Evolutionary conservation across 2,888 invertebrate species (phyloP), one percentile per base, ranked within the genome.

Genomic region (Hydrotaea cyrtoneurina): DNA sequence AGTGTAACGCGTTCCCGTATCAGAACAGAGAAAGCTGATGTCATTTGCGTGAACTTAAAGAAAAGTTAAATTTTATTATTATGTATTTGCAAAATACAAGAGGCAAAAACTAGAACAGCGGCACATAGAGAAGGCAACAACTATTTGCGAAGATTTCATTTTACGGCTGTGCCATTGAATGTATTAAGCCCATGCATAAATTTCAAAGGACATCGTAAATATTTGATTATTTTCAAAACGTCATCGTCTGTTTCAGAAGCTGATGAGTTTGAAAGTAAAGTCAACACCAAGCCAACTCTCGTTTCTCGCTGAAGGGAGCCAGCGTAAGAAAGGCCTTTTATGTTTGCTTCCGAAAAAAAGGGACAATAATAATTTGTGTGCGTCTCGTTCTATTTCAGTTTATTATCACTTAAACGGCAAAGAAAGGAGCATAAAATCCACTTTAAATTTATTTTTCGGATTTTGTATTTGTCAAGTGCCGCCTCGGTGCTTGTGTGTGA

Each of bases 181-280:
- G 75, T 57, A 13, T 36, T 75, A 75, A 72, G 78, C 72, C 75
- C 64, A 19, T 71, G 62, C 66, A 80, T 80, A 62, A 78, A 80
- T 84, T 78, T 74, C 71, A 72, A 75, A 75, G 64, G 62, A 73
- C 75, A 76, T 84, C 78, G 62, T 81, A 85, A 82, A 79, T 85
- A 82, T 79, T 59, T 82, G 80, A 81, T 78, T 80, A 84, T 84
- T 80, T 84, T 75, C 39, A 73, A 74, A 84, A 66, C 62, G 59
- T 2, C 46, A 7, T 39, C 69, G 21, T 23, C 46, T 53, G 31
- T 64, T 76, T 57, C 19, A 7, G 21, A 19, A 62, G 74, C 75
- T 55, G 55, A 55, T 72, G 66, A 26, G 75, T 81, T 85, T 46
- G n/a, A 66, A 77, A 78, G 64, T 76, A 59, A 50, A 55, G 59